Evolutionary conservation across 2,888 invertebrate species (phyloP), one percentile per base, ranked within the genome.

Genomic region (Tetheella fluctuosa): DNA sequence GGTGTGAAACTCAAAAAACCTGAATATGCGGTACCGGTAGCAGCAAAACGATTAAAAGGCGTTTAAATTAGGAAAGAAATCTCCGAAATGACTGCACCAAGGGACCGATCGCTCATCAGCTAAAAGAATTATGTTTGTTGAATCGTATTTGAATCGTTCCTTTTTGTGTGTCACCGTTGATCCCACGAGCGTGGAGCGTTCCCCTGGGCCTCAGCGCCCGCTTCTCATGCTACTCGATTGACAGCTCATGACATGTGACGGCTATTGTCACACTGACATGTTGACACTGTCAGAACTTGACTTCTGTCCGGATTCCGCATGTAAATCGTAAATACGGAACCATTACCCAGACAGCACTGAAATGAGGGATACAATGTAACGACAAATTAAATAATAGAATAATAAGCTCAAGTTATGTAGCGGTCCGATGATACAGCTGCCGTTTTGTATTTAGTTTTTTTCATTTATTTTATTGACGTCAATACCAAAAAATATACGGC

Each of bases 381-480:
- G 87, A 89, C 89, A 92, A 91, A 92, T 93, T 91, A 90, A 93
- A 93, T 91, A 93, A 93, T 88, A 82, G 91, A 91, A 90, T 87
- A 86, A 86, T 84, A 83, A 85, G 84, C 80, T 81, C 71, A 73
- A 79, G 75, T 80, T 79, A 81, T 80, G 77, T 74, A 67, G 67
- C 65, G 74, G 64, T 69, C 69, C 67, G 62, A 59, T 54, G 73
- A 42, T 67, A 80, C 91, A 91, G 87, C 92, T 90, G 91, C 81
- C 77, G 74, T 61, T 73, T 73, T 74, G 73, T 70, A 58, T 54
- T 56, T 61, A 4, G 2, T 59, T 55, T 54, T 59, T 64, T 71
- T 70, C 30, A 10, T 76, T 10, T 5, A 76, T 71, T 76, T 78
- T 73, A 72, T 77, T 71, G 69, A 76, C 71, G 71, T 79, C 73